Base-by-base conservation (phyloP, 2,888 invertebrate species). In the Drosophila testacea region DNA sequence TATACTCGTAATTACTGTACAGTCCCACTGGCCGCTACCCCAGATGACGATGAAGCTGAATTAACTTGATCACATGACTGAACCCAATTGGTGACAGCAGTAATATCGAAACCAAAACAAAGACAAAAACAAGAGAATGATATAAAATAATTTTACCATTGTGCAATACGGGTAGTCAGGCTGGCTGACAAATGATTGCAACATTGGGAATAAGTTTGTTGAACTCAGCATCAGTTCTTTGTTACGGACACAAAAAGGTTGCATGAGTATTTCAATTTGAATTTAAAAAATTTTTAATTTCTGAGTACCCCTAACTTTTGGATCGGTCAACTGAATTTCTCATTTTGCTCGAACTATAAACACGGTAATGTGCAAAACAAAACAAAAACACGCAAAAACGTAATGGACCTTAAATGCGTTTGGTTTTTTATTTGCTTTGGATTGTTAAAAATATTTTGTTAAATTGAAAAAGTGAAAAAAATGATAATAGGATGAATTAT, bases 51-150 rank as follows among this genome's bases (percentile, higher is more conserved):
- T 41, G 67, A 52, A 50, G 67, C 81, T 78, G 76, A 69, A 69
- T 83, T 83, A 70, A 86, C 75, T 81, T 68, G 82, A 70, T 89
- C 89, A 89, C 79, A 89, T 83, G 83, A 83, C 82, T 68, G 69
- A 56, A 66, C 62, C 46, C 67, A 68, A 68, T 71, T 71, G 51
- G 50, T 56, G 56, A 70, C 51, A 59, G 34, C 65, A 61, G 38
- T 65, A 42, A 67, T 54, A 44, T 27, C 34, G 5, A 61, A 44
- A 65, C 9, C 39, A 52, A 59, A 74, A 48, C 39, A 27, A 48
- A 13, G 4, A 47, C 22, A 46, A 22, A 11, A 34, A 30, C 36
- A 41, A 11, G 10, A 16, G 44, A 32, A n/a, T 46, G 4, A 55
- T 22, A 60, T 9, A 30, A 57, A 60, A 63, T 47, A 59, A 72